These are phyloP conservation scores for Eciton burchellii DNA, from an alignment of 1,140 invertebrate species.

Conservation along the genomic window DNA sequence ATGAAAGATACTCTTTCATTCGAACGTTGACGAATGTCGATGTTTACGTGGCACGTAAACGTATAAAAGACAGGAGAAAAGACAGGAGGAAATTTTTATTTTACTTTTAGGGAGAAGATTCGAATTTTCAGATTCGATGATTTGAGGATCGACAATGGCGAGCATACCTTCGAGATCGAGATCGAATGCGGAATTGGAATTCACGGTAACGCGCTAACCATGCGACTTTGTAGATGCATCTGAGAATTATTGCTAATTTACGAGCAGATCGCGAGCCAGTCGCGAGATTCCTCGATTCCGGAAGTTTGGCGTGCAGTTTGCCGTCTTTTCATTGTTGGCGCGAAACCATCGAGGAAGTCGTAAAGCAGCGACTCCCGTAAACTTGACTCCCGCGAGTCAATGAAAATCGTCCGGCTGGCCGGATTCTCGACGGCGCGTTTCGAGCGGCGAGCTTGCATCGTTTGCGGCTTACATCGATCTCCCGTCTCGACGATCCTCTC, in stretches of 20 bases:
- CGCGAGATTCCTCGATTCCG: conserved; percentile 33
- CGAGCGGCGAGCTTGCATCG: conserved; percentile 35
- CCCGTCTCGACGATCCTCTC: conserved; percentile 2
- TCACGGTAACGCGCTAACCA: not conserved
- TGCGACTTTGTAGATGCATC: conserved; percentile 37
- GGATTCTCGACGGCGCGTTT: conserved; percentile 28
- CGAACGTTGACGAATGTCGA: no score
- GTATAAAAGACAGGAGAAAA: no score
- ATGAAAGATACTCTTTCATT: no score
- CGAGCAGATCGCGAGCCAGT: conserved; percentile 19
- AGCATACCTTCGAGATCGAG: no score
- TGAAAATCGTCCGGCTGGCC: conserved; percentile 21
- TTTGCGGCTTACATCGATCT: conserved; percentile 40
- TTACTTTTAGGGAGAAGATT: conserved; percentile 22
- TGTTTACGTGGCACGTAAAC: no score
- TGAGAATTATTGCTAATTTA: conserved; percentile 38
- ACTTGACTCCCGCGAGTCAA: conserved; percentile 45
- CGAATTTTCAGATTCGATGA: conserved; percentile 14
- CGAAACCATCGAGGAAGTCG: conserved; percentile 31
- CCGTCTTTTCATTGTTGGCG: conserved; percentile 32
- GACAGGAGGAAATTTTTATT: no score
- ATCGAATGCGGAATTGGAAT: not conserved
- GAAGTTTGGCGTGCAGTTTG: not conserved
- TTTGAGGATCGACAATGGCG: no score
- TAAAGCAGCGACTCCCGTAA: conserved; percentile 38